phyloP scores from a whole-genome alignment of 23 tunicate genomes.

The Ascidia mentula region DNA sequence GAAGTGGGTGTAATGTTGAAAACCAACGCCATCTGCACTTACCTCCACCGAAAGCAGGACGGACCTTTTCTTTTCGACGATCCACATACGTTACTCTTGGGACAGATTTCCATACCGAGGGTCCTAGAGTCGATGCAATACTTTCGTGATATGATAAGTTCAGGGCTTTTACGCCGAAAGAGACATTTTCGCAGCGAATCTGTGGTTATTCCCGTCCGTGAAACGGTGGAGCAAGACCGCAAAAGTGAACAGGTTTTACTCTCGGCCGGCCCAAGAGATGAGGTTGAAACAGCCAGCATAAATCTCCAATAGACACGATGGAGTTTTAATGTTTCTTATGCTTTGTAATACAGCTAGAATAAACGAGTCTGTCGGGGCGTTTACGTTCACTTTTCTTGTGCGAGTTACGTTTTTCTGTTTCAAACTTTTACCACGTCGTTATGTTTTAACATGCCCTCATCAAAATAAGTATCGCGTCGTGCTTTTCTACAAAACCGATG shows the following conservation, averaged over 20 bases:
- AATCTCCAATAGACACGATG: too few relatives aligned
- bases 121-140: background rate
- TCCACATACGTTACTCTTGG: background rate
- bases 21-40: slow-evolving; percentile 70
- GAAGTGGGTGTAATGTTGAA: slow-evolving; percentile 47
- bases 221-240: too few relatives aligned
- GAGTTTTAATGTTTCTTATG: background rate
- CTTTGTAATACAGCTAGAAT: background rate
- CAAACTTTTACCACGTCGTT: too few relatives aligned
- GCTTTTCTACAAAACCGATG: too few relatives aligned
- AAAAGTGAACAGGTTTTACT: too few relatives aligned
- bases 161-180: background rate
- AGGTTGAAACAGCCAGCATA: too few relatives aligned
- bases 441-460: too few relatives aligned
- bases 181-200: background rate
- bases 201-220: background rate
- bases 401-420: too few relatives aligned
- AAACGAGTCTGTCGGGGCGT: too few relatives aligned
- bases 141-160: background rate
- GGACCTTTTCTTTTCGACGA: slow-evolving; percentile 8
- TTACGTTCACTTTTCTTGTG: too few relatives aligned
- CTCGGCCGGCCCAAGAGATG: background rate
- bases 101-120: background rate
- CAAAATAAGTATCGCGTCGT: too few relatives aligned
- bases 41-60: slow-evolving; percentile 39